Base-by-base conservation (phyloP, 2,797 vertebrate species). In the Sebastes elongatus region DNA sequence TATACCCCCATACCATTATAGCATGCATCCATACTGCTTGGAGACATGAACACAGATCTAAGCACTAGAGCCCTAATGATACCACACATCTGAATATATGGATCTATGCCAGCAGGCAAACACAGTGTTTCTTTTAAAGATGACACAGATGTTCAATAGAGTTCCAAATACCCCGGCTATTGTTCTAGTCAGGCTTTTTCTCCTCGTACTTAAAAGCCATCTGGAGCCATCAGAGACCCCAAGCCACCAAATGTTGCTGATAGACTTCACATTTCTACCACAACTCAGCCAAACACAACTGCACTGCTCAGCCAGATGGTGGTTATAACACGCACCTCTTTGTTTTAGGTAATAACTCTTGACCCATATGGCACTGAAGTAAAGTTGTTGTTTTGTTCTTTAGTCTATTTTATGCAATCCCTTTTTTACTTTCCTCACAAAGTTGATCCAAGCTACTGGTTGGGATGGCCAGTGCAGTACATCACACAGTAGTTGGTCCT, bases 121-220 rank as follows among this genome's bases (percentile, higher is more conserved):
- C 22, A 10, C 7, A 25, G 3, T 1, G 25, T 33, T 77, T 66
- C 6, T 61, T 80, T 49, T 32, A 7, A 56, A 68, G n/a, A 25
- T 28, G 46, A 61, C 33, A 61, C 61, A 85, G 73, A 66, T 71
- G 60, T 78, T 86, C 10, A 13, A 61, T 57, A 8, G 27, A 5
- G 49, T 27, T 53, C 4, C 32, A 30, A 60, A 81, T 73, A 57
- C 16, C n/a, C 32, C 32, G 1, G 64, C 22, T 65, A n/a, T 71
- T 75, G 52, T 76, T 71, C n/a, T 53, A n/a, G 27, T 86, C 59
- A 55, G 30, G 57, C 52, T 74, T 77, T 64, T 61, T 80, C 18
- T 69, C 38, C 46, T 28, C 4, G 7, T 80, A 69, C 32, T 76
- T 64, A 42, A 56, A 63, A 80, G 33, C 73, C 75, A 88, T 86